Evolutionary conservation across 2,113 vertebrate species (phyloP).

Genomic region (Ageneiosus marmoratus): DNA sequence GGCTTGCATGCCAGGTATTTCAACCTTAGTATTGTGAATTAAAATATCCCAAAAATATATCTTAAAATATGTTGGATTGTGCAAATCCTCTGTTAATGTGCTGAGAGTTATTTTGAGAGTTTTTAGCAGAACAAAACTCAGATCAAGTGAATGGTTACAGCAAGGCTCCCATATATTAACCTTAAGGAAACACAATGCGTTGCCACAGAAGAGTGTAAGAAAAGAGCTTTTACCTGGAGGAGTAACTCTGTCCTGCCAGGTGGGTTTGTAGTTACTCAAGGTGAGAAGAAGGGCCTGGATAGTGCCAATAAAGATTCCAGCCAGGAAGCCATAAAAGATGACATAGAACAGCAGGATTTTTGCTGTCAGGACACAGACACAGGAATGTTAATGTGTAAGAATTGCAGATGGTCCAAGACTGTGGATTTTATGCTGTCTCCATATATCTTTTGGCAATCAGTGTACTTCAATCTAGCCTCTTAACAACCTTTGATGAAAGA

Average conservation of each 20-base stretch:
- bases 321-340: slow-evolving; percentile 93
- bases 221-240: slow-evolving; percentile 84
- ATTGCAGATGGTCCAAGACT: background rate
- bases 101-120: background rate
- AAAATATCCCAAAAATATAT: no score
- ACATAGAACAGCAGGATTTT: slow-evolving; percentile 93
- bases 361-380: slow-evolving; percentile 68
- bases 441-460: background rate
- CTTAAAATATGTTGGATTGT: background rate
- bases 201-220: background rate
- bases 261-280: slow-evolving; percentile 88
- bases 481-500: background rate
- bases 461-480: background rate
- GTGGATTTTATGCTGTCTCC: background rate
- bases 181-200: background rate
- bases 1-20: background rate
- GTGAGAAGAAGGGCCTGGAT: slow-evolving; percentile 94
- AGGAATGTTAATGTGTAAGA: slow-evolving; percentile 9
- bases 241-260: slow-evolving; percentile 93
- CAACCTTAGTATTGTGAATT: background rate
- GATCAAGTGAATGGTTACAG: background rate
- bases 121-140: background rate
- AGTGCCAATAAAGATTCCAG: slow-evolving; percentile 95
- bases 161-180: background rate
- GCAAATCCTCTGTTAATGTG: background rate